Percentiles rank a stretch among this genome's conserved stretches.
These are phyloP conservation scores for Corvus cornix DNA, from an alignment of 2,113 vertebrate species.

Conservation along the genomic window DNA sequence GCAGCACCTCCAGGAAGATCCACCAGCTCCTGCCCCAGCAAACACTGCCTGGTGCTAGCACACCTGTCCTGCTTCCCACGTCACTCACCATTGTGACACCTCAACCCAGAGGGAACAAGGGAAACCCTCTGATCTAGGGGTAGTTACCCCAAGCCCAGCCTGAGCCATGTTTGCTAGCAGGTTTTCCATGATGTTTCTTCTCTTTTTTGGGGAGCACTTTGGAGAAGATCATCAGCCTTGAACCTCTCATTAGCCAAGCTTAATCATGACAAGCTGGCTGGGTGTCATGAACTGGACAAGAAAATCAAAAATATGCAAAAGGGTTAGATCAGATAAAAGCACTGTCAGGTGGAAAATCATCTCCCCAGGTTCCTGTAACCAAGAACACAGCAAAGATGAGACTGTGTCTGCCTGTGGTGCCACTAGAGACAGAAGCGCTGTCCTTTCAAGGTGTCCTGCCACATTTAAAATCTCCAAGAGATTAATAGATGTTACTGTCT, in stretches of 20 bases:
- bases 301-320: neutral
- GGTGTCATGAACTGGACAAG: neutral
- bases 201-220: neutral
- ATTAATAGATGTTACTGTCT: neutral
- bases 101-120: neutral
- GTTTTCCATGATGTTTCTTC: neutral
- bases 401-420: neutral
- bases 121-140: neutral
- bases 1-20: neutral
- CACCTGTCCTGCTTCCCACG: neutral
- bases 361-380: neutral
- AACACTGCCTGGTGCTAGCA: neutral
- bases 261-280: neutral
- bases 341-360: neutral
- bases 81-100: neutral
- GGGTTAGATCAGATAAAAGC: neutral
- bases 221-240: neutral
- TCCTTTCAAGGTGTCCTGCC: neutral
- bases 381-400: neutral
- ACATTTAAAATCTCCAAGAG: neutral
- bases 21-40: neutral
- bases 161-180: neutral
- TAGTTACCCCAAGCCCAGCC: neutral
- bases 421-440: neutral
- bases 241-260: neutral